A percentile compares a stretch with the other conserved stretches of the same genome.
Evolutionary conservation across 92 coral and sea anemone species (phyloP).

Genomic region (Palythoa grandiflora): DNA sequence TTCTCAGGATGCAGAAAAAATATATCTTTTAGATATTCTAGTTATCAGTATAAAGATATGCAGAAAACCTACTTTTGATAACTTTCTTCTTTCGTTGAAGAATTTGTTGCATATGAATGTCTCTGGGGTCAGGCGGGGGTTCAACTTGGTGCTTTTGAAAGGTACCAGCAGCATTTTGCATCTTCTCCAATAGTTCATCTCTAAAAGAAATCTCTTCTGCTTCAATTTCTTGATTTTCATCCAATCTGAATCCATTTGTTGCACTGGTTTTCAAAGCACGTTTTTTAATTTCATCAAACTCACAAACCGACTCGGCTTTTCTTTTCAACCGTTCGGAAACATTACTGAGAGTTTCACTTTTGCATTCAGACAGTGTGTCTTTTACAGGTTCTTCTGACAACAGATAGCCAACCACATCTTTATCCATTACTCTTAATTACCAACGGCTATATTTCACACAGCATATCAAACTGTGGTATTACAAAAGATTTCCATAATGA

Average conservation of each 20-base stretch:
- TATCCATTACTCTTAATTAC: conserved; percentile 33
- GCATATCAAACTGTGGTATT: neutral
- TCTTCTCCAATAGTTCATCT: conserved; percentile 63
- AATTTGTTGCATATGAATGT: conserved; percentile 9
- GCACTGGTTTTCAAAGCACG: neutral
- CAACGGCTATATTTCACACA: too few relatives aligned
- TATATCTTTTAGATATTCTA: too few relatives aligned
- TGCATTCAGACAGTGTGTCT: neutral
- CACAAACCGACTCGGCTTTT: neutral
- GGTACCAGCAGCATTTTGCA: neutral
- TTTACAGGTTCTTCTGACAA: conserved; percentile 4
- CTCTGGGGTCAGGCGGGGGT: neutral
- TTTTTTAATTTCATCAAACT: neutral
- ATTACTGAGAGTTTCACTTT: neutral
- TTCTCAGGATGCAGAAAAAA: too few relatives aligned
- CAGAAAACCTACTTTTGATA: conserved; percentile 60
- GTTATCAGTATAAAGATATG: too few relatives aligned
- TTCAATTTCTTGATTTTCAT: conserved; percentile 26
- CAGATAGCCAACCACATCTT: conserved; percentile 4
- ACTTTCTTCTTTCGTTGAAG: conserved; percentile 48
- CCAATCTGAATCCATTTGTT: conserved; percentile 21
- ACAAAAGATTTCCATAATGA: neutral
- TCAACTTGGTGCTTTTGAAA: neutral
- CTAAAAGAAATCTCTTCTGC: conserved; percentile 56
- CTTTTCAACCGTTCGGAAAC: neutral